Conservation (phyloP, 2,797 vertebrate genomes). For the Novumbra hubbsi region DNA sequence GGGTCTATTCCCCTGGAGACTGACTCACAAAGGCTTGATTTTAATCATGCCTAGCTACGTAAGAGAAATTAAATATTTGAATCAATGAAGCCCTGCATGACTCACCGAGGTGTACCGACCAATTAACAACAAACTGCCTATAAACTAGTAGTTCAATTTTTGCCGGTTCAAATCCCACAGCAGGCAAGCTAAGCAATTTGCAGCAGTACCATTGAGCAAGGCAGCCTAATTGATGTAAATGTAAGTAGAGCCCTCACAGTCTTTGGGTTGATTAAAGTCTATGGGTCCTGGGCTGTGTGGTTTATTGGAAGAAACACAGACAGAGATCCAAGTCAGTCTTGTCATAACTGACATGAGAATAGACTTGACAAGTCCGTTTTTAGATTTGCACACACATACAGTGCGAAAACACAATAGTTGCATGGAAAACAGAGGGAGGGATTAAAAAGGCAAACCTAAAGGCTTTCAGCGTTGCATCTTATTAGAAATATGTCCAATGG, state of each 20-base stretch:
- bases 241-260: too few species aligned
- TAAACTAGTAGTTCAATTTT: too few species aligned
- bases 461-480: conserved; percentile 30
- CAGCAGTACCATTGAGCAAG: too few species aligned
- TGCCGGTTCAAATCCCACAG: too few species aligned
- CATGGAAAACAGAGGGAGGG: conserved; percentile 50
- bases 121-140: conserved; percentile 7
- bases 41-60: conserved; percentile 43
- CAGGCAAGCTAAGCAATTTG: too few species aligned
- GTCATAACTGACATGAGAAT: too few species aligned
- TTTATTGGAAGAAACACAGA: conserved; percentile 14
- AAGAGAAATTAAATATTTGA: conserved; percentile 17
- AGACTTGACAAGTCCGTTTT: conserved; percentile 18
- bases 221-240: too few species aligned
- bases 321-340: conserved; percentile 37
- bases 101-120: conserved; percentile 47
- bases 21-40: conserved; percentile 57
- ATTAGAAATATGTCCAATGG: background rate
- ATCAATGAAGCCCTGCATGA: conserved; percentile 67
- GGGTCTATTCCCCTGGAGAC: conserved; percentile 22
- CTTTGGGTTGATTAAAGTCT: too few species aligned
- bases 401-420: conserved; percentile 49
- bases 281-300: conserved; percentile 24
- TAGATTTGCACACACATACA: conserved; percentile 25
- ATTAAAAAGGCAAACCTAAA: conserved; percentile 32